Evolutionary conservation across 2,113 vertebrate genomes (phyloP).

Genomic region (Leiothrix lutea): DNA sequence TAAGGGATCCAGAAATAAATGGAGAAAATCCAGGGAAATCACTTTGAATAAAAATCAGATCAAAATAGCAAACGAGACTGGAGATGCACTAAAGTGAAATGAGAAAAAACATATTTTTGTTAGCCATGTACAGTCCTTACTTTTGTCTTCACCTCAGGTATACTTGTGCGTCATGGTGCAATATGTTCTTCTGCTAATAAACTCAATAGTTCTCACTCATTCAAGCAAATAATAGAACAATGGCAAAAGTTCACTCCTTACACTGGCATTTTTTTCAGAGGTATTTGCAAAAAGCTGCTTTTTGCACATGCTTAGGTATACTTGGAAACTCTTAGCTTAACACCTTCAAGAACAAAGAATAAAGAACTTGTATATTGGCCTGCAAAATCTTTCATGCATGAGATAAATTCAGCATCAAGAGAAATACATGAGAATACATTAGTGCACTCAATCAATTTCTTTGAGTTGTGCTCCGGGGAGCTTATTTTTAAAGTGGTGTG

Average conservation of each 20-base stretch:
- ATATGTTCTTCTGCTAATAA: not conserved
- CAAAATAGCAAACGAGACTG: not conserved
- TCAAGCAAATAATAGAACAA: not conserved
- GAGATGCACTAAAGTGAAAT: not conserved
- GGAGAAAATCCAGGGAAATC: not conserved
- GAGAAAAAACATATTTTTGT: not conserved
- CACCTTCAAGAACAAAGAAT: not conserved
- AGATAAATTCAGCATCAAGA: constrained; percentile 1
- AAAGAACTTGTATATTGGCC: not conserved
- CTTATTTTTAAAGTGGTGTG: constrained; percentile 22
- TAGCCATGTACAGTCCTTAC: not conserved
- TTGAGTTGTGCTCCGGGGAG: not conserved
- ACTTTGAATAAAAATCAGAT: not conserved
- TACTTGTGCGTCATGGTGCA: not conserved
- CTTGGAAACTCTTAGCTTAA: not conserved
- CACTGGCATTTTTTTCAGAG: not conserved
- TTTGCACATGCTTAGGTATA: not conserved
- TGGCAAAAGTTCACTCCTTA: not conserved
- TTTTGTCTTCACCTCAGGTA: not conserved
- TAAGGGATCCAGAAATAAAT: not conserved
- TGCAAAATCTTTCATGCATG: constrained; percentile 4
- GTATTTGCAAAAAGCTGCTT: not conserved
- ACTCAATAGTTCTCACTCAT: not conserved
- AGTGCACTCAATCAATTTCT: constrained; percentile 29
- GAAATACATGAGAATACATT: constrained; percentile 18